Percentiles rank a stretch among this genome's conserved stretches.
Conservation (phyloP, 2,113 vertebrate species). For the Herpetotheres cachinnans region DNA sequence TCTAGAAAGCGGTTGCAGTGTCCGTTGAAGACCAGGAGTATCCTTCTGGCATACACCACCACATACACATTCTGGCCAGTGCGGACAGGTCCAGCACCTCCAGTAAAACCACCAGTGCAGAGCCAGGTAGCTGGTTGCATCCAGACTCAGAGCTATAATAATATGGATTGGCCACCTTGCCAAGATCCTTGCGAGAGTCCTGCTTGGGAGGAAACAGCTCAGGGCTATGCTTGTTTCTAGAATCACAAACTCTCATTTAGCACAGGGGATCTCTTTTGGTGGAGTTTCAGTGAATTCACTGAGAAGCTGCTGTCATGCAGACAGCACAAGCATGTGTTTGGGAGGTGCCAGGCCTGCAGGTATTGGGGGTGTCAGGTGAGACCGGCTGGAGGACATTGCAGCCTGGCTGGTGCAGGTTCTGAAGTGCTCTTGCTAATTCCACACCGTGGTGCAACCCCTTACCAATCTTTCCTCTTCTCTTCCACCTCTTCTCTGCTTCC, state of each 20-base stretch:
- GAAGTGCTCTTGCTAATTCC: neutral
- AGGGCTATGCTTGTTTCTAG: neutral
- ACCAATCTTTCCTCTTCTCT: conserved; percentile 6
- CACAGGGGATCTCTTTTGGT: neutral
- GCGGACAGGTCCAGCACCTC: neutral
- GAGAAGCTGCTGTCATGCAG: neutral
- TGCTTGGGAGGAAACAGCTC: rapidly evolving
- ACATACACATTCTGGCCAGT: neutral
- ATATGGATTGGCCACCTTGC: neutral
- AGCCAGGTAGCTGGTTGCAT: neutral
- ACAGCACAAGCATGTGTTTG: neutral
- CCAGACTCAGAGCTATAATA: neutral
- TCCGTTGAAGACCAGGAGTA: neutral
- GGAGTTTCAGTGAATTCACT: neutral
- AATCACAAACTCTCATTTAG: neutral
- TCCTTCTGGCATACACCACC: neutral
- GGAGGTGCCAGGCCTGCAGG: neutral
- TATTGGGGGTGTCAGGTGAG: neutral
- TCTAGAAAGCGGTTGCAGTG: neutral
- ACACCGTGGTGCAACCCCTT: neutral
- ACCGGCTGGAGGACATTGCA: neutral
- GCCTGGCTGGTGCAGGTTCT: neutral
- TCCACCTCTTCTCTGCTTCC: conserved; percentile 6
- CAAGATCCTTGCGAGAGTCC: neutral
- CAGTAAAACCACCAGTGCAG: neutral